Percentiles rank a stretch among this genome's conserved stretches.
These are phyloP conservation scores for Chironex yamaguchii DNA, from an alignment of 30 jellyfish, hydroid and myxozoan genomes.

Conservation along the genomic window DNA sequence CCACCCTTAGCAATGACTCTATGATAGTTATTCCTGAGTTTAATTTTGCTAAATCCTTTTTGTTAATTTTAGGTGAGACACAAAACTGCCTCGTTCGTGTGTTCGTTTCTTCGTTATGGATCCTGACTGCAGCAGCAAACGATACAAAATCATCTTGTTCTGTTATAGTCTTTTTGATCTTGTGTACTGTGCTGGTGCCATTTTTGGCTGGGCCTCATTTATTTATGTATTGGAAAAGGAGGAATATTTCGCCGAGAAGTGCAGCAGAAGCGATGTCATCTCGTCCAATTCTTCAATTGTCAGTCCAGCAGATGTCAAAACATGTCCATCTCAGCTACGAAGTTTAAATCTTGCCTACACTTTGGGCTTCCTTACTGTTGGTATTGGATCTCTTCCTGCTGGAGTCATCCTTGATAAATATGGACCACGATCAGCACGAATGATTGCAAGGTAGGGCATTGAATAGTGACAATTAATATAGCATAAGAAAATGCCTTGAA, in stretches of 20 bases:
- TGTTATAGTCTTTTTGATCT: slow-evolving; percentile 67
- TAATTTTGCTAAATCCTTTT: no score
- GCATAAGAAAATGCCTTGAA: background rate
- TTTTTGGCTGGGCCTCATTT: slow-evolving; percentile 84
- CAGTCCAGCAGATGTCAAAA: background rate
- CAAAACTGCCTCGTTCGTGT: no score
- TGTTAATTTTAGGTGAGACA: no score
- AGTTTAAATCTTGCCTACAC: slow-evolving; percentile 70
- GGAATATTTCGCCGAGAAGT: slow-evolving; percentile 51
- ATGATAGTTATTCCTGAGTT: no score
- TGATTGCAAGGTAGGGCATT: slow-evolving; percentile 56
- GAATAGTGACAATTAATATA: background rate
- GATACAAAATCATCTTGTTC: slow-evolving; percentile 11
- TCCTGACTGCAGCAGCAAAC: background rate
- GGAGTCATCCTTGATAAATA: slow-evolving; percentile 63
- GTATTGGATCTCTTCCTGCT: slow-evolving; percentile 70
- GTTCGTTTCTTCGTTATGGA: no score
- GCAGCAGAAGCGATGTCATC: background rate
- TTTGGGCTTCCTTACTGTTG: slow-evolving; percentile 72
- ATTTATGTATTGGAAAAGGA: slow-evolving; percentile 71
- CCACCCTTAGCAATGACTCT: no score
- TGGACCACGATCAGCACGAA: slow-evolving; percentile 73
- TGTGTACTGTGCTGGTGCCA: slow-evolving; percentile 74
- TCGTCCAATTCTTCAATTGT: slow-evolving; percentile 1
- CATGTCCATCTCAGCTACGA: slow-evolving; percentile 51